Conservation (phyloP, 2,797 vertebrate species). For the Hirundo rustica region DNA sequence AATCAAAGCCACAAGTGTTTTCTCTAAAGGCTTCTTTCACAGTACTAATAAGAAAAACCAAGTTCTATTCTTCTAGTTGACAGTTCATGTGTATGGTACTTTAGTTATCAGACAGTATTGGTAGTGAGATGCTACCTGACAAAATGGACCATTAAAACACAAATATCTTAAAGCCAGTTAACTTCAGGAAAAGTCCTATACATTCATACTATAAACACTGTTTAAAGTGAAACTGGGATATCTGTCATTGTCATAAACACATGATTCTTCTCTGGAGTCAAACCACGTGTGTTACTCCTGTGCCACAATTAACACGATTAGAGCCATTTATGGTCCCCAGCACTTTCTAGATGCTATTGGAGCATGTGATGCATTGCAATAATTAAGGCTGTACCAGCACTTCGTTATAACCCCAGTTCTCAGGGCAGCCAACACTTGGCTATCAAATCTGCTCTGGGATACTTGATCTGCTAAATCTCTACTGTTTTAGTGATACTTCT, state of each 20-base stretch:
- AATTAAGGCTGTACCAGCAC: conserved; percentile 58
- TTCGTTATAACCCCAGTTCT: background rate
- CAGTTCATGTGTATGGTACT: background rate
- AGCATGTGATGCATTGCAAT: background rate
- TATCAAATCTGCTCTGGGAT: conserved; percentile 23
- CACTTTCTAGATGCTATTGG: background rate
- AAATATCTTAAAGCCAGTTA: conserved; percentile 58
- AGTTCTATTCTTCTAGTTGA: conserved; percentile 43
- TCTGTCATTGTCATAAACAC: background rate
- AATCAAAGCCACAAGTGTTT: conserved; percentile 60
- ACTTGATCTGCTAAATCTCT: background rate
- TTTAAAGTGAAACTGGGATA: conserved; percentile 26
- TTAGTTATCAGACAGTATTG: conserved; percentile 31
- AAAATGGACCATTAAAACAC: conserved; percentile 42
- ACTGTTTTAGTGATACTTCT: background rate
- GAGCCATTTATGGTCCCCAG: background rate
- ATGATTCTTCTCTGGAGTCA: background rate
- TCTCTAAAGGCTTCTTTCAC: conserved; percentile 64
- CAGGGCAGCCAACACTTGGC: conserved; percentile 24
- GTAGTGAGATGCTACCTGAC: conserved; percentile 42
- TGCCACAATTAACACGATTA: background rate
- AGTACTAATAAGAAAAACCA: conserved; percentile 59
- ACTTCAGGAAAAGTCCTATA: conserved; percentile 52
- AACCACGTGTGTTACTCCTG: background rate
- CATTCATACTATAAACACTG: conserved; percentile 56